phyloP scores from a whole-genome alignment of 2,888 invertebrate genomes.

The Eupithecia abbreviata region DNA sequence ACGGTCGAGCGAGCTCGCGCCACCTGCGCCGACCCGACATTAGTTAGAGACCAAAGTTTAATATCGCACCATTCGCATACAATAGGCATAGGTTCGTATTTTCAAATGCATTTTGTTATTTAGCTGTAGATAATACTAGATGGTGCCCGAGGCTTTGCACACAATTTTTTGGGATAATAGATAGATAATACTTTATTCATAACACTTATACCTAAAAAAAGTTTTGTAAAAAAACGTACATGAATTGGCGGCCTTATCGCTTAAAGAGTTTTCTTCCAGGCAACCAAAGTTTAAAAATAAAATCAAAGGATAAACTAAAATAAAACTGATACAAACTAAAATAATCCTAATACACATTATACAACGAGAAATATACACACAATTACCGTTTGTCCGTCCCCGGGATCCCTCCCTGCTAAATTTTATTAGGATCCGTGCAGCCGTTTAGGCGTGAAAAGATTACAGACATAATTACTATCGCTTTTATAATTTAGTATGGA shows the following conservation, averaged over 20 bases:
- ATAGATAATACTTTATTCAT: neutral
- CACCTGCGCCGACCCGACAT: slow-evolving; percentile 66
- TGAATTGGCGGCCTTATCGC: too few relatives aligned
- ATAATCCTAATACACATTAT: too few relatives aligned
- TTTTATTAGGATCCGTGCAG: neutral
- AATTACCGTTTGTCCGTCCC: too few relatives aligned
- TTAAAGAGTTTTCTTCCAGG: too few relatives aligned
- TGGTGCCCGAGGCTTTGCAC: neutral
- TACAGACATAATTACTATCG: neutral
- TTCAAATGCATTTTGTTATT: neutral
- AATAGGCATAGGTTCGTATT: neutral
- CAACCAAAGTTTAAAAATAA: too few relatives aligned
- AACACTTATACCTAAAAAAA: too few relatives aligned
- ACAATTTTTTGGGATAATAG: neutral
- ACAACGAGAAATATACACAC: too few relatives aligned
- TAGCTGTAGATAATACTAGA: neutral
- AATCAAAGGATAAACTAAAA: too few relatives aligned
- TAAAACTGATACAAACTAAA: too few relatives aligned
- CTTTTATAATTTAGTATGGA: too few relatives aligned
- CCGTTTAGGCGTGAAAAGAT: neutral
- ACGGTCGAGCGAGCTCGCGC: slow-evolving; percentile 76
- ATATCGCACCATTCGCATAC: slow-evolving; percentile 50
- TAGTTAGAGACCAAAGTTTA: slow-evolving; percentile 46
- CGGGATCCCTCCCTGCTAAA: neutral
- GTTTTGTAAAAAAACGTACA: too few relatives aligned